Percentiles rank a stretch among this genome's conserved stretches.
These are phyloP conservation scores for Pseudococcus viburni DNA, from an alignment of 2,888 invertebrate genomes.

Conservation along the genomic window DNA sequence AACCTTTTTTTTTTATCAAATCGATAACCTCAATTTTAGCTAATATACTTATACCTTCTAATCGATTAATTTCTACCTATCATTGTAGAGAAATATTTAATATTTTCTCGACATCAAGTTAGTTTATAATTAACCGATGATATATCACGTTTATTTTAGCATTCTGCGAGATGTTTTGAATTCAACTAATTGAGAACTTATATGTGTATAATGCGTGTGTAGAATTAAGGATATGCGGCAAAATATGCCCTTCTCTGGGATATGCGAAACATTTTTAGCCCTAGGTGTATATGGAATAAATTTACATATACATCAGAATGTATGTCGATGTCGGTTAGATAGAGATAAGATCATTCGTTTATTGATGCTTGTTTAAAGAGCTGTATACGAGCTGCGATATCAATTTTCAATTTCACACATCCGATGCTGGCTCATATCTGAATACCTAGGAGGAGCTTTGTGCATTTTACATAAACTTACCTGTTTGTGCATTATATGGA, in stretches of 20 bases:
- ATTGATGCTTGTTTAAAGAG: slow-evolving; percentile 14
- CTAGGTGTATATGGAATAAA: background rate
- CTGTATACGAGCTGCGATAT: background rate
- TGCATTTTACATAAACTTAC: background rate
- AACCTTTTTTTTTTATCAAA: too few species aligned
- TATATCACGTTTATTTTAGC: too few species aligned
- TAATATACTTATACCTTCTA: too few species aligned
- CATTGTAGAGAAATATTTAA: too few species aligned
- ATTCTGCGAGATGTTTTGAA: background rate
- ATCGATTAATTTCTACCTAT: too few species aligned
- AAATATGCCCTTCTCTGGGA: background rate
- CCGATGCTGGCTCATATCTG: background rate
- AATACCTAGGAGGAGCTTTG: too few species aligned
- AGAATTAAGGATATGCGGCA: background rate
- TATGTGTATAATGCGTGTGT: background rate
- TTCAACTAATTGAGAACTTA: slow-evolving; percentile 11
- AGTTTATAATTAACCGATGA: too few species aligned
- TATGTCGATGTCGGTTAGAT: background rate
- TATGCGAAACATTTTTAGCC: background rate
- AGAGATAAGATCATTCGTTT: background rate
- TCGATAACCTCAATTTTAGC: too few species aligned
- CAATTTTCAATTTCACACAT: background rate
- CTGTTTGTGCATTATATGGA: too few species aligned
- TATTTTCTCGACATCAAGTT: too few species aligned
- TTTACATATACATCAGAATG: background rate